Evolutionary conservation across 2,113 vertebrate species (phyloP), one percentile per base, ranked within the genome.

Genomic region (Eptesicus fuscus): DNA sequence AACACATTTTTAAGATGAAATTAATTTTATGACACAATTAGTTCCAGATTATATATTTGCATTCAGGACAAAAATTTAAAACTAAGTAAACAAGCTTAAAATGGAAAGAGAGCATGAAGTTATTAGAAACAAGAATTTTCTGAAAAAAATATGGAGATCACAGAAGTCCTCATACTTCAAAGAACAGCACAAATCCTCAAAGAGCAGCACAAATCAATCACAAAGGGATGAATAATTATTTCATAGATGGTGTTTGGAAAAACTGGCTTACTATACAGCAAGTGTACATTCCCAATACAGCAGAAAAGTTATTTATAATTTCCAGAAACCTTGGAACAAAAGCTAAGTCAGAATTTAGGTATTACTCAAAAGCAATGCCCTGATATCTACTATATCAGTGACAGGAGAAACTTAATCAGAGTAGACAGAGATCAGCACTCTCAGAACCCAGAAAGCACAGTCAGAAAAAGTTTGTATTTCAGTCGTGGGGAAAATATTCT

Each of bases 211-310:
- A 13, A 37, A 16, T 35, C 71, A 37, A 22, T 6, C 30, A 17
- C 16, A 65, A 20, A 25, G 35, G 37, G 7, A n/a, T 1, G 4
- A 30, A 14, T 4, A 0, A 6, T 1, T 3, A 13, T 0, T 3
- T 7, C 5, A 10, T 0, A 30, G 44, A 5, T 0, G 1, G 14
- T 1, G 7, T 30, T 2, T 16, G 25, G 40, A 2, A 42, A 14
- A 14, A 2, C 2, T 4, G 42, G 14, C 47, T 23, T 20, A 16
- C n/a, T 4, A 0, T 25, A 32, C 0, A 40, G 22, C 40, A 12
- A 28, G 10, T 5, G 5, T 3, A 56, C 1, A 7, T 1, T 22
- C 59, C 18, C 84, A 49, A 13, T 2, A 30, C 5, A 2, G 32
- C 28, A 25, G 69, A 18, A 65, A 30, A 74, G 16, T 22, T 2